Base-by-base conservation (phyloP, 2,888 invertebrate genomes). In the Phlogophora meticulosa region DNA sequence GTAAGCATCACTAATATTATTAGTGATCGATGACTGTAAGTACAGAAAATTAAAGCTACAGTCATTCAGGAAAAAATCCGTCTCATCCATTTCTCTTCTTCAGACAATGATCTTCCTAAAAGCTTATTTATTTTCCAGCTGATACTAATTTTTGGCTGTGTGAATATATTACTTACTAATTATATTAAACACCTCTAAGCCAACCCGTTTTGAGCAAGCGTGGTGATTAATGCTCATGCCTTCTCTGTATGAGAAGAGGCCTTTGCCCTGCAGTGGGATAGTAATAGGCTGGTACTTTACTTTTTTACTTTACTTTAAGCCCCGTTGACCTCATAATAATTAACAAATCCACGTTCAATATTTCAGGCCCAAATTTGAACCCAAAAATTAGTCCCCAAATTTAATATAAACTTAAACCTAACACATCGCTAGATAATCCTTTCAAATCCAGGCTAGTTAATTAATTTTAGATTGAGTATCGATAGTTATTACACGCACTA, bases 381-480 rank as follows among this genome's bases (percentile, higher is more conserved):
- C 52, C 34, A 42, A 72, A 57, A 72, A 61, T 48, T 15, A 2
- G 53, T n/a, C 17, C 24, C 7, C 43, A 72, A 72, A 53, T 57
- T 36, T 43, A 42, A 45, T 60, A 36, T 42, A 13, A 72, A 40
- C 22, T 60, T 42, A 48, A 53, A n/a, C 57, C 20, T 74, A 56
- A 48, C 48, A 57, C 72, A 48, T 48, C 5, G 40, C 5, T 1
- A 11, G 48, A 49, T 75, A 78, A 75, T 78, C 74, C 78, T 53
- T 57, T 40, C 43, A 57, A 75, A 75, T 77, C 57, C 60, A 17
- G 10, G 38, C 7, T n/a, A 34, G 65, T 78, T 65, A 60, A 75
- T 78, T 75, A 65, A 61, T 61, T 61, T 72, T 53, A 58, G 60
- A 78, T 72, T 22, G 28, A 60, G 40, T 48, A 57, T 64, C 56